Percentiles rank a stretch among this genome's conserved stretches.
Evolutionary conservation across 2,888 invertebrate genomes (phyloP).

Genomic region (Cremastinae sp.): DNA sequence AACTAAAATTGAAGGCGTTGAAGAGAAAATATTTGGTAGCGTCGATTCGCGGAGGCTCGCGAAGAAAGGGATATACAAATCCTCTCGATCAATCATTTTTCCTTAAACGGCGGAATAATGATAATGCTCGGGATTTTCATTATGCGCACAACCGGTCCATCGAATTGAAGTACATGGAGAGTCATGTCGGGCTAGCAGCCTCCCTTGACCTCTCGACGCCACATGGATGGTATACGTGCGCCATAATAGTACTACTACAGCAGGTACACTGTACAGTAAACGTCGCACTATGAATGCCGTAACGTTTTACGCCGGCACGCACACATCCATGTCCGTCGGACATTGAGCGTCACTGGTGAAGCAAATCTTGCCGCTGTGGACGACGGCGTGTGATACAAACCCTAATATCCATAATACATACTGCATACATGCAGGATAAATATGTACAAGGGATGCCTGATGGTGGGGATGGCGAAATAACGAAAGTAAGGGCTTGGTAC

Average conservation of each 20-base stretch:
- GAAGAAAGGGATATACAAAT: no score
- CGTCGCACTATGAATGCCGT: constrained; percentile 55
- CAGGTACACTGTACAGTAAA: constrained; percentile 43
- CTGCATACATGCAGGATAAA: constrained; percentile 13
- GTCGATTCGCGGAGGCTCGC: no score
- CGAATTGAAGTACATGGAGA: constrained; percentile 23
- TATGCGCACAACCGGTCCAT: constrained; percentile 22
- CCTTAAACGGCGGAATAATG: not conserved
- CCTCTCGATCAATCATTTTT: constrained; percentile 6
- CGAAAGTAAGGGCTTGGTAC: constrained; percentile 47
- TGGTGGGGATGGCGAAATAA: not conserved
- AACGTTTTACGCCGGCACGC: constrained; percentile 28
- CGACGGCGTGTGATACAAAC: constrained; percentile 32
- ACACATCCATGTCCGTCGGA: not conserved
- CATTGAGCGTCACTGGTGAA: constrained; percentile 56
- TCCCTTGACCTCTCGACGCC: constrained; percentile 20
- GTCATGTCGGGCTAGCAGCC: not conserved
- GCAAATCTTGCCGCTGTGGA: constrained; percentile 34
- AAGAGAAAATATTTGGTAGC: no score
- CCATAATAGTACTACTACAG: constrained; percentile 47
- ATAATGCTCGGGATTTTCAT: constrained; percentile 17
- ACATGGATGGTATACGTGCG: constrained; percentile 11
- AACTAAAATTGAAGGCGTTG: no score
- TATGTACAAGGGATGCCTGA: constrained; percentile 1
- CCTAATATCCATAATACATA: constrained; percentile 36